Evolutionary conservation across 2,888 invertebrate genomes (phyloP), one percentile per base, ranked within the genome.

Genomic region (Unio delphinus): DNA sequence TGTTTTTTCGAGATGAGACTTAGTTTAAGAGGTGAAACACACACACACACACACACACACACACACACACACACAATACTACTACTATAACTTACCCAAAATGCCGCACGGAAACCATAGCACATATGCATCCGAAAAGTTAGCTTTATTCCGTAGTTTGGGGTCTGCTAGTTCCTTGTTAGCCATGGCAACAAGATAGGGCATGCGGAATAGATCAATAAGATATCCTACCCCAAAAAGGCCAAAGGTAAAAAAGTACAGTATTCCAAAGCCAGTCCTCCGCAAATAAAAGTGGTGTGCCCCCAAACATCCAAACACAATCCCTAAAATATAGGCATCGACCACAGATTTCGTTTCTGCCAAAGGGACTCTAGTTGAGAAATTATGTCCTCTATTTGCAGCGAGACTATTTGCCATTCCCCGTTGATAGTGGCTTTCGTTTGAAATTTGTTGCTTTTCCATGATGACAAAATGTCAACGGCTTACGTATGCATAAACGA

Each of bases 181-280:
- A 57, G 74, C 72, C 45, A 74, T 34, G 18, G 61, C 61, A 20
- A 84, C 83, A 6, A 84, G 70, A 59, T 75, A 80, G 0, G 82
- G 81, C 64, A 84, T 62, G 15, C 83, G 76, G 58, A 80, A 78
- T 58, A 80, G 58, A 67, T 84, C 83, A 26, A 82, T 68, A 1
- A 83, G 57, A 58, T 73, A 84, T 17, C 83, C 83, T 28, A 65
- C 68, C 6, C 83, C 83, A 7, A 72, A n/a, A 11, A 84, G 70
- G 0, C 82, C 82, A 45, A 80, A 71, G 18, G 82, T 84, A 63
- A 80, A 77, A 30, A 84, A 70, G 65, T 84, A 84, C 23, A 80
- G 60, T 18, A 81, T 72, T 1, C 81, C 81, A 63, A 75, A 82
- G 20, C 68, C 67, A 17, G 73, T 72, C 55, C 78, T 65, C 74